Conservation (phyloP, 2,888 invertebrate species). For the Liodrosophila aerea region DNA sequence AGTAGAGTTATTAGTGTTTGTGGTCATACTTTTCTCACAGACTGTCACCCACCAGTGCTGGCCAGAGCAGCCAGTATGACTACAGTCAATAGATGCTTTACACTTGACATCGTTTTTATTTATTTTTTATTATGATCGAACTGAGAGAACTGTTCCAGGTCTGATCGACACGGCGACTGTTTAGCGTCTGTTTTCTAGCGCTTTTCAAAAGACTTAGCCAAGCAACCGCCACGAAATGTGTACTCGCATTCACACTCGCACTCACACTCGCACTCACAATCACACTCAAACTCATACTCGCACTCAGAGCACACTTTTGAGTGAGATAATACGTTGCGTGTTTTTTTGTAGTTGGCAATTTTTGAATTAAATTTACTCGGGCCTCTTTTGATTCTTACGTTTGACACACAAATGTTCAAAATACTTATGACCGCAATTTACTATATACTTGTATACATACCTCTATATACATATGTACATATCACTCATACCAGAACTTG, state of each 20-base stretch:
- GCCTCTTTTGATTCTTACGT: slow-evolving; percentile 28
- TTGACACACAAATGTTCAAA: slow-evolving; percentile 52
- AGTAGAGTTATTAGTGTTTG: neutral
- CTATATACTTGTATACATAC: slow-evolving; percentile 12
- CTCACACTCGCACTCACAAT: slow-evolving; percentile 9
- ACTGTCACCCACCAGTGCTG: slow-evolving; percentile 68
- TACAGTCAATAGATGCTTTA: slow-evolving; percentile 69
- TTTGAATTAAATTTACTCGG: slow-evolving; percentile 34
- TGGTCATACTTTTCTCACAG: neutral
- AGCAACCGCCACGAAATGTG: slow-evolving; percentile 12
- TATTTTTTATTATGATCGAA: neutral
- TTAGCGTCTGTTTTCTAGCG: slow-evolving; percentile 36
- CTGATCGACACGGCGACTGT: slow-evolving; percentile 45
- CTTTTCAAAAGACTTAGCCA: slow-evolving; percentile 15
- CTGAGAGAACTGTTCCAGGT: slow-evolving; percentile 47
- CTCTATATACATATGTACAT: slow-evolving; percentile 12
- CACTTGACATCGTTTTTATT: slow-evolving; percentile 72
- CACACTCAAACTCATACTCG: slow-evolving; percentile 4
- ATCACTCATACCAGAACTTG: slow-evolving; percentile 37
- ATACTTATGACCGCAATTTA: slow-evolving; percentile 26
- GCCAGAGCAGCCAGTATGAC: slow-evolving; percentile 72
- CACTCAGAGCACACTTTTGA: slow-evolving; percentile 30
- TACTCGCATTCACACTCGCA: slow-evolving; percentile 9
- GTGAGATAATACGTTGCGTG: slow-evolving; percentile 35
- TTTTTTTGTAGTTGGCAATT: slow-evolving; percentile 23